These are phyloP conservation scores for Panulirus ornatus DNA, from an alignment of 1,140 invertebrate species.

Conservation along the genomic window DNA sequence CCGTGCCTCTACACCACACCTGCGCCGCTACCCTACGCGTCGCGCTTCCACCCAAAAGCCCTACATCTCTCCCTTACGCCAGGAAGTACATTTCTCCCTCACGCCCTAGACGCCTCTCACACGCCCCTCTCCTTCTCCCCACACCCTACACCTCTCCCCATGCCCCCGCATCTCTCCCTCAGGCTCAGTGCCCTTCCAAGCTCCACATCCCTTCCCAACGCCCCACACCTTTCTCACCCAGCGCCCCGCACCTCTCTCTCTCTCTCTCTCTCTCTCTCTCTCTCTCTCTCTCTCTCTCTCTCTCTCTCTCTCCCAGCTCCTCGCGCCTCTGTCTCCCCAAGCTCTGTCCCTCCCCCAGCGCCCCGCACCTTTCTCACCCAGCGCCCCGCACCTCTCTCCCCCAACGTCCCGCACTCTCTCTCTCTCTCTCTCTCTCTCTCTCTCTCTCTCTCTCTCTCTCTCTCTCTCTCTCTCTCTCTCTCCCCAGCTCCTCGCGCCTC, in stretches of 20 bases:
- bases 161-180: background rate
- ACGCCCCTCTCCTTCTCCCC: background rate
- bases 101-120: background rate
- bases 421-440: slow-evolving; percentile 1
- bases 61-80: background rate
- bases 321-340: background rate
- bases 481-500: background rate
- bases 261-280: slow-evolving; percentile 25
- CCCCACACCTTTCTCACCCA: background rate
- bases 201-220: background rate
- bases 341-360: background rate
- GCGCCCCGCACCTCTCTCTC: slow-evolving; percentile 17
- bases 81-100: background rate
- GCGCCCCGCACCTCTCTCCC: background rate
- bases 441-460: background rate
- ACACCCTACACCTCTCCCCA: background rate
- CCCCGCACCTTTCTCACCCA: background rate
- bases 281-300: background rate
- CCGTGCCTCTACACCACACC: too few relatives aligned
- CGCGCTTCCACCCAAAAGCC: too few relatives aligned
- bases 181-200: background rate
- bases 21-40: too few relatives aligned
- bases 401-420: too few relatives aligned
- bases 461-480: background rate
- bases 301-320: slow-evolving; percentile 1